Base-by-base conservation (phyloP, 2,888 invertebrate species). In the Nysson spinosus region DNA sequence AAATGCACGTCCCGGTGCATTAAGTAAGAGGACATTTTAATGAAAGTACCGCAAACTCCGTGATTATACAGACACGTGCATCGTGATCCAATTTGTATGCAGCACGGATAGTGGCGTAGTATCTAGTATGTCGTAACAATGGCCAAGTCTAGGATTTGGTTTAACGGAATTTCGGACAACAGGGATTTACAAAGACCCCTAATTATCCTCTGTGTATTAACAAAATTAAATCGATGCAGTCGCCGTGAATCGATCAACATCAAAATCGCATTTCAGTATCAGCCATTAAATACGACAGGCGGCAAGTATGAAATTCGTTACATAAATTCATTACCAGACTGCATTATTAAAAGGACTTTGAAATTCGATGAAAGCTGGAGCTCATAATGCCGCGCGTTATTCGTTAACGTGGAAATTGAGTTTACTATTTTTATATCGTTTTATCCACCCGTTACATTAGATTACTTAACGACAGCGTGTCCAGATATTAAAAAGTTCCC, bases 31-130 rank as follows among this genome's bases (percentile, higher is more conserved):
- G 54, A 60, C 65, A 66, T 60, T 54, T 58, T 67, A 63, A 60
- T 47, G 46, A 66, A 67, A 67, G 60, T 42, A 60, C 60, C 51
- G 60, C 50, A 49, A 67, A 65, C 66, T 66, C 60, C 49, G 52
- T 44, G 66, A 64, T 54, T 64, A 61, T 50, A 40, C 47, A 30
- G 39, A 52, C 43, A 52, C 30, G 55, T 47, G 55, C 55, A 62
- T 55, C 47, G 49, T 46, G 47, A 44, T 56, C 60, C 57, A 60
- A 75, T 75, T 75, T 69, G 64, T 69, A 72, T 75, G 66, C 66
- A 24, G 37, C 35, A 28, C 47, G 47, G 51, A 39, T 40, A 46
- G 42, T 43, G 28, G 43, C 30, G 39, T 64, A 69, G 64, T 55
- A 52, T 69, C 54, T 47, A 51, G 49, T 52, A 40, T 39, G 43